Base-by-base conservation (phyloP, 2,797 vertebrate species). In the Phataginus tricuspis region DNA sequence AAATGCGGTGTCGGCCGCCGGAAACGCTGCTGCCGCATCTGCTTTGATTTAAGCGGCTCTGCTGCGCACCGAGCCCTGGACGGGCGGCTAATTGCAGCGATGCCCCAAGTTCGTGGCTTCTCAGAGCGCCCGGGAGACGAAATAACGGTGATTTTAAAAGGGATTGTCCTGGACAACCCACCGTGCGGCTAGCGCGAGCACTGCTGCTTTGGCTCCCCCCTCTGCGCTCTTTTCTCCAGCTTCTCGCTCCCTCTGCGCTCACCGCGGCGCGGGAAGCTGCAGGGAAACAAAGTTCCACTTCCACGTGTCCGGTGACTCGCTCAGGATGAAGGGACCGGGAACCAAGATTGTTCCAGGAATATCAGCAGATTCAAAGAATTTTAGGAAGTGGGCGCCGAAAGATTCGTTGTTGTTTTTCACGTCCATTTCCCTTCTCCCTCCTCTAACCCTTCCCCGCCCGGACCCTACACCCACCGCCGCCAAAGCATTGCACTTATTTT, bases 1-100 rank as follows among this genome's bases (percentile, higher is more conserved):
- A 97, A 98, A 97, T 94, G 95, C 87, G 94, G 96, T 74, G 94
- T 91, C 86, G 59, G 86, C 94, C 27, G 87, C 80, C 16, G 95
- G 92, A 95, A 97, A 96, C 80, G 96, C 85, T 71, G 89, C 94
- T 79, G 93, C 87, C 31, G 51, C 96, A 92, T 86, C 97, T 97
- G 97, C 95, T 97, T 96, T 90, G 95, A 69, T 88, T 96, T 97
- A 94, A 79, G 59, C 89, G 10, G 93, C 92, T 78, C 93, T n/a
- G 90, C 87, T 84, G 97, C 75, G 74, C 96, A 78, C 92, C 71
- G 95, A 90, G 94, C 96, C 91, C 95, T 18, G 91, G 96, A 97
- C 94, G 91, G 96, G 96, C 71, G 96, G 89, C 93, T 96, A 88
- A 86, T 77, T 95, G 97, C 96, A 90, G 61, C n/a, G 84, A 68